These are phyloP conservation scores for Netelia virgata DNA, from an alignment of 2,888 invertebrate species.

Conservation along the genomic window DNA sequence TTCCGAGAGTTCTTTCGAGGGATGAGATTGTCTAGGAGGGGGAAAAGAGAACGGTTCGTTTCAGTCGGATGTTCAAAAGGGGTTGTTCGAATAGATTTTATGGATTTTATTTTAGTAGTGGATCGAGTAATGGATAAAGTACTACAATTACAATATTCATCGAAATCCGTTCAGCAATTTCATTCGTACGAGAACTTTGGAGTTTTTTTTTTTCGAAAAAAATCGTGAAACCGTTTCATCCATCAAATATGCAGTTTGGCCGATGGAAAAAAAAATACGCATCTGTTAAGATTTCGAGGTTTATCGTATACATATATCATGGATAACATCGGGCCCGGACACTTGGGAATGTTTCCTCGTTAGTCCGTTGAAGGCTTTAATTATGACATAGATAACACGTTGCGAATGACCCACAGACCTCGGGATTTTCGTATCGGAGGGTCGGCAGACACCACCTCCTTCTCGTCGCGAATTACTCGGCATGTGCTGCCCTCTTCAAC, in stretches of 20 bases:
- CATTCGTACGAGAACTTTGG: too few relatives aligned
- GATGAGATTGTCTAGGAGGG: background rate
- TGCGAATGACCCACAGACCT: constrained; percentile 63
- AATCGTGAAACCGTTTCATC: too few relatives aligned
- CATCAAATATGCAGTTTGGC: too few relatives aligned
- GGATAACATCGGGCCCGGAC: background rate
- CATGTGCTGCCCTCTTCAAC: constrained; percentile 48
- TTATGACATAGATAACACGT: constrained; percentile 63
- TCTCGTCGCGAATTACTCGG: constrained; percentile 57
- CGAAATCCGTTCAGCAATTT: too few relatives aligned
- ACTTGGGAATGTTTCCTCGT: constrained; percentile 47
- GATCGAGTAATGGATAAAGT: too few relatives aligned
- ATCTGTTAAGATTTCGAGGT: too few relatives aligned
- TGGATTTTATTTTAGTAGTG: background rate
- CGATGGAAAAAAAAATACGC: background rate
- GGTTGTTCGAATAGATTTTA: background rate
- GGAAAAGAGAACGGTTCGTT: background rate
- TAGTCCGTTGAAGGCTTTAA: constrained; percentile 71
- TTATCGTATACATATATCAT: background rate
- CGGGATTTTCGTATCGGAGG: background rate
- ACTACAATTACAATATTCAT: too few relatives aligned
- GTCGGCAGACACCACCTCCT: constrained; percentile 10
- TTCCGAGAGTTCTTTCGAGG: background rate
- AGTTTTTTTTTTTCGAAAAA: too few relatives aligned
- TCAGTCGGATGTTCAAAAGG: background rate